Evolutionary conservation across 2,113 vertebrate genomes (phyloP).

Genomic region (Solea senegalensis): DNA sequence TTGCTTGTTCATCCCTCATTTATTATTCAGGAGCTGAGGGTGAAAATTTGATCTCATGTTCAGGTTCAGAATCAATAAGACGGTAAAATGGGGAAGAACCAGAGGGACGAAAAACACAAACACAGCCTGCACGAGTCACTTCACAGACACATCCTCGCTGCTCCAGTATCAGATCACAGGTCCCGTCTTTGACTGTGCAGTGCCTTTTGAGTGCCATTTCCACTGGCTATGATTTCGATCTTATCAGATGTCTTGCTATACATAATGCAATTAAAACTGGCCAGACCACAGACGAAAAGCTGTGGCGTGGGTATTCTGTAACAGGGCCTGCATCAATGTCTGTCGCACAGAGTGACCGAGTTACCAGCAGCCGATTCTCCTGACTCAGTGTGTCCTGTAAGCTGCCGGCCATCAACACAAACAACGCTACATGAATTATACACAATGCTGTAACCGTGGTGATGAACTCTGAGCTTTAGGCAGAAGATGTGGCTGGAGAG

Average conservation of each 20-base stretch:
- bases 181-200: conserved; percentile 26
- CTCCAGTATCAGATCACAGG: conserved; percentile 48
- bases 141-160: conserved; percentile 14
- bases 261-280: conserved; percentile 67
- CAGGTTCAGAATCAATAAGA: conserved; percentile 11
- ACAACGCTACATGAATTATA: conserved; percentile 49
- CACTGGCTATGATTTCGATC: conserved; percentile 44
- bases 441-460: conserved; percentile 35
- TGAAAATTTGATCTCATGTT: conserved; percentile 11
- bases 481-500: conserved; percentile 3
- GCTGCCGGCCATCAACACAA: conserved; percentile 14
- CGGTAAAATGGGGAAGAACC: not conserved
- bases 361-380: conserved; percentile 28
- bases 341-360: conserved; percentile 34
- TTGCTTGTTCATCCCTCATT: conserved; percentile 3
- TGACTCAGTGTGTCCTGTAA: conserved; percentile 32
- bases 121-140: conserved; percentile 2
- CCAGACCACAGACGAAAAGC: conserved; percentile 52
- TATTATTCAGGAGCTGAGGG: conserved; percentile 2
- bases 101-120: not conserved
- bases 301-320: conserved; percentile 40
- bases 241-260: conserved; percentile 65
- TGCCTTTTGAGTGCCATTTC: conserved; percentile 47
- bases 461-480: conserved; percentile 37
- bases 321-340: conserved; percentile 36